phyloP scores from a whole-genome alignment of 2,797 vertebrate genomes.

The Sparidentex hasta region DNA sequence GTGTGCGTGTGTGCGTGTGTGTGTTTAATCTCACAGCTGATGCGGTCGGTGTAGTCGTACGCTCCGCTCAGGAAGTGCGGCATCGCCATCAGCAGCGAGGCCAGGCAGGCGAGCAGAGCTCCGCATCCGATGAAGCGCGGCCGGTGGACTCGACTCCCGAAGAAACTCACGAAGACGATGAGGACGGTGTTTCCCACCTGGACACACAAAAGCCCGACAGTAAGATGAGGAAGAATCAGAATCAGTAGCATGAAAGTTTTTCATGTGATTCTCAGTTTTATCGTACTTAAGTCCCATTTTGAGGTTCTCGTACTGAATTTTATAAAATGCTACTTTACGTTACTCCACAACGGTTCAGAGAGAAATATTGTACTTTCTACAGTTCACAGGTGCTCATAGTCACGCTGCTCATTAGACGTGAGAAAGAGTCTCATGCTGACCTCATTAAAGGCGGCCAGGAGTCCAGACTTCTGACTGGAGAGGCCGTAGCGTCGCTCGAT shows the following conservation, averaged over 20 bases:
- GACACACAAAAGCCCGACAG: slow-evolving; percentile 23
- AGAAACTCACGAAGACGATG: slow-evolving; percentile 94
- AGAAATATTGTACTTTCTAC: too few species aligned
- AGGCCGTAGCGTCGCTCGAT: slow-evolving; percentile 95
- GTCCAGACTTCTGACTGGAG: slow-evolving; percentile 92
- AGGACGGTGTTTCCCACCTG: slow-evolving; percentile 94
- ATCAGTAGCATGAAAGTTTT: too few species aligned
- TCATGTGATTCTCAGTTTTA: too few species aligned
- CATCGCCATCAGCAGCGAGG: slow-evolving; percentile 89
- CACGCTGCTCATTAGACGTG: too few species aligned
- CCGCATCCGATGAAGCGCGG: slow-evolving; percentile 91
- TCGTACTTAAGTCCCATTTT: too few species aligned
- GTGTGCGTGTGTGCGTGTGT: background rate
- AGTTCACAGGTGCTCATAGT: too few species aligned
- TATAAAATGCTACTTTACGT: too few species aligned
- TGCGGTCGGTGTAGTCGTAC: slow-evolving; percentile 82
- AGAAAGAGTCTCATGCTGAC: slow-evolving; percentile 70
- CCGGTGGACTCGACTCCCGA: slow-evolving; percentile 92
- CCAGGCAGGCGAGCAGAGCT: slow-evolving; percentile 89
- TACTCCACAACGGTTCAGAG: too few species aligned
- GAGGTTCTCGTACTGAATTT: too few species aligned
- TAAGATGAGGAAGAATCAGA: background rate
- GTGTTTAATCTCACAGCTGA: slow-evolving; percentile 81
- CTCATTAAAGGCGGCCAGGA: slow-evolving; percentile 94
- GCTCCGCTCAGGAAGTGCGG: slow-evolving; percentile 90